A percentile compares a stretch with the other conserved stretches of the same genome.
These are phyloP conservation scores for Hemiprocne comata DNA, from an alignment of 2,113 vertebrate genomes.

Conservation along the genomic window DNA sequence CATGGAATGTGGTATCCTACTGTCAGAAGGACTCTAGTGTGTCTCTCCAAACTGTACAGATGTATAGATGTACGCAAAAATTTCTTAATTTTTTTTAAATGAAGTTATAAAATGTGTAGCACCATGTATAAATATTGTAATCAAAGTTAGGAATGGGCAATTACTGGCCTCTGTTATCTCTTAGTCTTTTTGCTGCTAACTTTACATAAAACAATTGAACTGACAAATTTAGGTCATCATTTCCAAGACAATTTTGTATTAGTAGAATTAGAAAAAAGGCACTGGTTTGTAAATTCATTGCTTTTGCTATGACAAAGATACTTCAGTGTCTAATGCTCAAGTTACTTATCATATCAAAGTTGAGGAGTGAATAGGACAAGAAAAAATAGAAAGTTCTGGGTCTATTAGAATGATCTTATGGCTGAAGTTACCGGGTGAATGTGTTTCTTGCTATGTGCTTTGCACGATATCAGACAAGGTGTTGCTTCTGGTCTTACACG, in stretches of 20 bases:
- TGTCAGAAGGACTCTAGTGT: conserved; percentile 93
- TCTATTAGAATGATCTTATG: not conserved
- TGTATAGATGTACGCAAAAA: conserved; percentile 92
- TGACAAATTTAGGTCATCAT: not conserved
- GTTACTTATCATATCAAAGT: not conserved
- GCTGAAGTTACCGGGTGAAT: not conserved
- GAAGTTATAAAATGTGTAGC: not conserved
- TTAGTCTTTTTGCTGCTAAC: not conserved
- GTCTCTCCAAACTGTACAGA: conserved; percentile 97
- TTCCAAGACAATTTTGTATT: not conserved
- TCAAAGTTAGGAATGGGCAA: not conserved
- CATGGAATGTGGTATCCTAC: conserved; percentile 99
- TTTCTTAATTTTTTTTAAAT: not conserved
- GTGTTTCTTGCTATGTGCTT: not conserved
- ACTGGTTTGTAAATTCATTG: not conserved
- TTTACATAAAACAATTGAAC: not conserved
- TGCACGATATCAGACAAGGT: not conserved
- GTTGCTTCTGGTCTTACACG: not conserved
- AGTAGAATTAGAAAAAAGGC: not conserved
- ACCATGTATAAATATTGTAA: not conserved
- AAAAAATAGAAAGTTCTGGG: not conserved
- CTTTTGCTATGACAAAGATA: not conserved
- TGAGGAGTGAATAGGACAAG: not conserved
- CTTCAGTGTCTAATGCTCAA: not conserved
- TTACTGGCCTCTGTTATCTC: not conserved